Evolutionary conservation across 2,888 invertebrate species (phyloP), one percentile per base, ranked within the genome.

Genomic region (Andrena fulva): DNA sequence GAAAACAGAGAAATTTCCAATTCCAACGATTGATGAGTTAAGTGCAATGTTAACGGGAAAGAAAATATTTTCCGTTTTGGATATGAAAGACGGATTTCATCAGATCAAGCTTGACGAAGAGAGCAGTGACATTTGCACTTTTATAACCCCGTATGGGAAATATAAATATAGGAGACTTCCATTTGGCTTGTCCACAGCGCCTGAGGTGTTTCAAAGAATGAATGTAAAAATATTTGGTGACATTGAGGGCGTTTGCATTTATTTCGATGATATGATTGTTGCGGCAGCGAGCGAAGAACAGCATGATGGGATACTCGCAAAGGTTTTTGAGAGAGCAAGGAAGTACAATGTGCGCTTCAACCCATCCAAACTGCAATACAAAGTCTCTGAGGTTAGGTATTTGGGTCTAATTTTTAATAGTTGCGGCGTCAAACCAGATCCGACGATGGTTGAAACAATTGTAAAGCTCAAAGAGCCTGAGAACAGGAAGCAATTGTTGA

Each of bases 41-140:
- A 50, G 7, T 6, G 0, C 50, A n/a, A 16, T 50, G 50, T 50
- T 50, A n/a, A n/a, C 50, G 5, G 50, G n/a, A n/a, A 50, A 50
- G 50, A n/a, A n/a, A 50, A n/a, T 50, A 50, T 50, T n/a, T 50
- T 50, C 50, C 16, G 50, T n/a, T n/a, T 50, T 50, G n/a, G 50
- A 50, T 0, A n/a, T 50, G 50, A 50, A 50, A n/a, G 50, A 50
- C n/a, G 50, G 50, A 10, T 50, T 50, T 50, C 50, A 50, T 50
- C 50, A 50, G 0, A 7, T 50, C 16, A 7, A 0, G n/a, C n/a
- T 50, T n/a, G n/a, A 5, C 2, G n/a, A 50, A 50, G 0, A 50
- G 50, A 50, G 50, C 7, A n/a, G n/a, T 5, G 50, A 50, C 0
- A n/a, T 50, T 16, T 50, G 50, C 2, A n/a, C 50, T 6, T 50